Evolutionary conservation across 2,888 invertebrate genomes (phyloP).

Genomic region (Lampropteryx suffumata): DNA sequence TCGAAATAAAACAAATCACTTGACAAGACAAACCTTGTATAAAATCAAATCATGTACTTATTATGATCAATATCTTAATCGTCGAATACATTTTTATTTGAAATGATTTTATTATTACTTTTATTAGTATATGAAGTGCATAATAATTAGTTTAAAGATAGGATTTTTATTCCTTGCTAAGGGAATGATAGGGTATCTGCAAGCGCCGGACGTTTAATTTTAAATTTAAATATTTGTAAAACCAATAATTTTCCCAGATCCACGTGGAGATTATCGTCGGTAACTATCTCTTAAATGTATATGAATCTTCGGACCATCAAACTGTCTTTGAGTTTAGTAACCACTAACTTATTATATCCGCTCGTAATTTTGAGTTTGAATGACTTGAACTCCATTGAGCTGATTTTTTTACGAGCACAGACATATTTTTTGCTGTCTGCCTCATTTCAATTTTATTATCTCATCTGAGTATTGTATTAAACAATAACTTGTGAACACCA

Average conservation of each 20-base stretch:
- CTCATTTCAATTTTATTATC: not conserved
- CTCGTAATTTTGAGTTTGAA: constrained; percentile 3
- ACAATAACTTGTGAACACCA: no score
- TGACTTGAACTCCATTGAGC: constrained; percentile 14
- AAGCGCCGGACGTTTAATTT: constrained; percentile 36
- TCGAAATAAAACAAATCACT: no score
- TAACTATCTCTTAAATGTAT: constrained; percentile 37
- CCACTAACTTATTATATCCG: not conserved
- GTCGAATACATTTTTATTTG: constrained; percentile 6
- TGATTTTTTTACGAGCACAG: constrained; percentile 6
- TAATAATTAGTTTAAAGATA: constrained; percentile 24
- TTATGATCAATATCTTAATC: no score
- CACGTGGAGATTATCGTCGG: constrained; percentile 32
- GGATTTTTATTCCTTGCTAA: constrained; percentile 18
- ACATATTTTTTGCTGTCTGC: not conserved
- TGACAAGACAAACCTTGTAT: no score
- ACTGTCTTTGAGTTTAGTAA: constrained; percentile 10
- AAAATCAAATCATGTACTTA: no score
- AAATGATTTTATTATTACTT: constrained; percentile 23
- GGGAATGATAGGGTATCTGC: constrained; percentile 33
- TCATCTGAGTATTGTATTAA: no score
- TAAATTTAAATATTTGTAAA: constrained; percentile 40
- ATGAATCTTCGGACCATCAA: constrained; percentile 14
- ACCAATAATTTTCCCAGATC: constrained; percentile 29
- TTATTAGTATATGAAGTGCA: constrained; percentile 15